phyloP scores from a whole-genome alignment of 2,113 vertebrate species.

The Eolophus roseicapilla region DNA sequence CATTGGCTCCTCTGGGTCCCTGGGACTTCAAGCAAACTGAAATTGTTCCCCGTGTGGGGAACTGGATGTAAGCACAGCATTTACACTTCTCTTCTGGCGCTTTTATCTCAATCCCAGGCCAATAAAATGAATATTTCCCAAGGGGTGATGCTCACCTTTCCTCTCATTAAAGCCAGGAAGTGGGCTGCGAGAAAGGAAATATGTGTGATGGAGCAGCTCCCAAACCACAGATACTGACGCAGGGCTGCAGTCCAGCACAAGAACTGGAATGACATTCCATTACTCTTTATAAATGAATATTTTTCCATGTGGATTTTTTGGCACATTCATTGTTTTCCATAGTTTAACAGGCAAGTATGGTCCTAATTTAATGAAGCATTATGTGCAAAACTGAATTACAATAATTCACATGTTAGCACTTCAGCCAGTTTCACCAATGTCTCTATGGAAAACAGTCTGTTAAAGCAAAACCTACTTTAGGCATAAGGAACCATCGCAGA shows the following conservation, averaged over 20 bases:
- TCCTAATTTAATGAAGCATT: constrained; percentile 27
- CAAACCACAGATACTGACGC: not conserved
- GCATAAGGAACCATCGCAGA: not conserved
- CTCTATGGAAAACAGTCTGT: not conserved
- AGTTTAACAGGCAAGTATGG: not conserved
- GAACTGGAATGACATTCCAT: not conserved
- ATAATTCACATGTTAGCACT: not conserved
- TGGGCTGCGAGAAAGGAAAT: not conserved
- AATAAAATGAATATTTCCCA: not conserved
- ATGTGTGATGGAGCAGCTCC: not conserved
- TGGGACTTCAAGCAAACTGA: not conserved
- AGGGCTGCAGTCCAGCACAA: not conserved
- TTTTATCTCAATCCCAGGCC: not conserved
- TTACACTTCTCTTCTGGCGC: not conserved
- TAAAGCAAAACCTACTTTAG: not conserved
- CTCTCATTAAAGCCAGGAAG: not conserved
- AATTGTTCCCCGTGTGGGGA: not conserved
- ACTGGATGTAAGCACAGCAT: not conserved
- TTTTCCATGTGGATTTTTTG: constrained; percentile 32
- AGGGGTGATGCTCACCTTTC: not conserved
- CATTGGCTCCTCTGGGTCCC: not conserved
- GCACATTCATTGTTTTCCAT: not conserved
- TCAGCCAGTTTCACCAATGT: not conserved
- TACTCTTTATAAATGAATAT: not conserved
- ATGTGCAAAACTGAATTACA: constrained; percentile 2